Evolutionary conservation across 1,140 invertebrate species (phyloP), one percentile per base, ranked within the genome.

Genomic region (Drosophila bocqueti): DNA sequence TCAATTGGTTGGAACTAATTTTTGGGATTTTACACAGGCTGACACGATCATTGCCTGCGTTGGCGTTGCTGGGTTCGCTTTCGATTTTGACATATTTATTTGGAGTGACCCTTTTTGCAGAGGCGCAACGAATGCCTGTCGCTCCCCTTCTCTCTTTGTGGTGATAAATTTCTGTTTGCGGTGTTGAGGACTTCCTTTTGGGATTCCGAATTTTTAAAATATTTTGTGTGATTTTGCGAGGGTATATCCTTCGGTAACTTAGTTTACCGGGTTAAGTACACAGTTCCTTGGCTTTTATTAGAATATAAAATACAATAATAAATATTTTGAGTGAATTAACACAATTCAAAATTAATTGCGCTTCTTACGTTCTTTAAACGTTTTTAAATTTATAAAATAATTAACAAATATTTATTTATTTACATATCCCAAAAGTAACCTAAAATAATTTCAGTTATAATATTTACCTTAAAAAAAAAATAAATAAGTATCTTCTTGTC

Each of bases 31-130:
- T 55, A 55, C 24, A 68, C 24, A 68, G 24, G 13, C 4, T 29
- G 26, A 21, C 16, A 29, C 21, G 36, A 78, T 66, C 47, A 43
- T 49, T 75, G 47, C 31, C 36, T 66, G 81, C 81, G 84, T 89
- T 62, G 84, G 85, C 67, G 85, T 46, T 52, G 57, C 38, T 49
- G 57, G 46, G 54, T 47, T 50, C 42, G 54, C 69, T 77, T 71
- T 81, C 46, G 75, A 82, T 79, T 81, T 89, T 82, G 81, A 90
- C 79, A 90, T 84, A 87, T 90, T 84, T 82, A 90, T 90, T 90
- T 79, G 75, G 68, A 79, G 45, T 87, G 85, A 90, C 81, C 81
- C 68, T 66, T 81, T 79, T 55, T 18, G 54, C 59, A 73, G 58
- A 66, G 84, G 75, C 74, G 78, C 84, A 87, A 67, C 84, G 74